Conservation (phyloP, 2,888 invertebrate species). For the Clepsis dumicolana region DNA sequence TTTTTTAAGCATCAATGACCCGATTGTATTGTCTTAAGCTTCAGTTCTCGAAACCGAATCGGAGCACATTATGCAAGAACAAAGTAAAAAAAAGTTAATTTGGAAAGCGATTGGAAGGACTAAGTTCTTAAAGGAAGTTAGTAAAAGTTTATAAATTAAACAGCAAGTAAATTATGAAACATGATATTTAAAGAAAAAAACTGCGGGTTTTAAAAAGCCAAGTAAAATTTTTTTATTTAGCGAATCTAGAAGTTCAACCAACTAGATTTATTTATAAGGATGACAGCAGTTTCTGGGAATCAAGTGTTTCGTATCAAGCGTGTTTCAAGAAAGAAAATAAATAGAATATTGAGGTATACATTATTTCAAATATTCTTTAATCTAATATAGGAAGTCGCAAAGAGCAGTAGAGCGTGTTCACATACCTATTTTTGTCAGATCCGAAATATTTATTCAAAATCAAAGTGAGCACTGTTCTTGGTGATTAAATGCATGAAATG, state of each 20-base stretch:
- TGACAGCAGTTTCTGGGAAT: constrained; percentile 48
- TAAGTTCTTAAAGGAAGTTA: background rate
- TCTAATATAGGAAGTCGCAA: background rate
- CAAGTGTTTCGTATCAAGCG: constrained; percentile 40
- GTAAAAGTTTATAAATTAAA: background rate
- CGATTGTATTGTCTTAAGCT: background rate
- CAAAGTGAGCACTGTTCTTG: background rate
- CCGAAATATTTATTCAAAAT: background rate
- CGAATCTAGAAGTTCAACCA: constrained; percentile 59
- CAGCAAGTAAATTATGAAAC: background rate
- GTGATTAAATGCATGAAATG: constrained; percentile 15
- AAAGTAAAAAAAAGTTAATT: background rate
- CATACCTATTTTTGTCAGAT: background rate
- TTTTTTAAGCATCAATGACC: background rate
- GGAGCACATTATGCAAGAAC: background rate
- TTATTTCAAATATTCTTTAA: background rate
- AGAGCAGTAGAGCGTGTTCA: background rate
- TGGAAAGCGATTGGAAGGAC: background rate
- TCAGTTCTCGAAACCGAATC: background rate
- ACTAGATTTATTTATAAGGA: constrained; percentile 62
- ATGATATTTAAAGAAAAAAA: background rate
- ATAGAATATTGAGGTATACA: constrained; percentile 12
- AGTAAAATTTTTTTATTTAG: constrained; percentile 62
- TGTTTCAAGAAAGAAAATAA: constrained; percentile 3
- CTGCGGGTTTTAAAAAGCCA: constrained; percentile 56